A percentile compares a stretch with the other conserved stretches of the same genome.
These are phyloP conservation scores for Stegophylla sp. DNA, from an alignment of 2,888 invertebrate genomes.

Conservation along the genomic window DNA sequence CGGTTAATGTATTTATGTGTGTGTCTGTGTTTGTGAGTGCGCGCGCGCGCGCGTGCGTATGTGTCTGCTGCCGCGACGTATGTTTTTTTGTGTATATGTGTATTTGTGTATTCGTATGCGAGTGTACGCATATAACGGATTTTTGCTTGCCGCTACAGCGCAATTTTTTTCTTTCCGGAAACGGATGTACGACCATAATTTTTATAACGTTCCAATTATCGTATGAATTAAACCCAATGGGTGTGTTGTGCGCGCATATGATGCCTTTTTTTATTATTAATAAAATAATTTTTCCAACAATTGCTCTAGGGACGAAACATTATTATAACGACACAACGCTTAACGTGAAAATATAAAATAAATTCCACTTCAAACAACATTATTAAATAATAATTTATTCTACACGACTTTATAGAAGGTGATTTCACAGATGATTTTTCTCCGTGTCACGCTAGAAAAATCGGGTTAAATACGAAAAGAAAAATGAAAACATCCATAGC, in stretches of 20 bases:
- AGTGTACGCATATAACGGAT: constrained; percentile 42
- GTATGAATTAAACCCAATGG: constrained; percentile 24
- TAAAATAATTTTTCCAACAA: constrained; percentile 11
- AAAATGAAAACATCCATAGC: neutral
- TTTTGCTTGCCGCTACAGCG: constrained; percentile 19
- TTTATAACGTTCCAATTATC: constrained; percentile 49
- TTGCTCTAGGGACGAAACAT: neutral
- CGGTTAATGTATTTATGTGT: constrained; percentile 40
- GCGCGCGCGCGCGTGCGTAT: neutral
- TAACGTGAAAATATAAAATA: neutral
- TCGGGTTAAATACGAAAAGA: constrained; percentile 11
- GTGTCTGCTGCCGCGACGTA: too few relatives aligned
- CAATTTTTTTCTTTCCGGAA: constrained; percentile 56
- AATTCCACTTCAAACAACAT: neutral
- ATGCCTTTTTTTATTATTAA: constrained; percentile 23
- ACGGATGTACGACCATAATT: constrained; percentile 46
- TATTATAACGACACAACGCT: neutral
- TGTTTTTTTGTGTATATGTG: neutral
- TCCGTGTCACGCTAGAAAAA: neutral
- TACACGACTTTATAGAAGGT: neutral
- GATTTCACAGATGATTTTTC: neutral
- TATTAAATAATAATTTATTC: neutral
- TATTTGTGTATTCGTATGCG: neutral
- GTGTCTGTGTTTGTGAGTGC: neutral
- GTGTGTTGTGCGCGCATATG: neutral